Conservation (phyloP, 2,797 vertebrate genomes). For the Ispidina lecontei region DNA sequence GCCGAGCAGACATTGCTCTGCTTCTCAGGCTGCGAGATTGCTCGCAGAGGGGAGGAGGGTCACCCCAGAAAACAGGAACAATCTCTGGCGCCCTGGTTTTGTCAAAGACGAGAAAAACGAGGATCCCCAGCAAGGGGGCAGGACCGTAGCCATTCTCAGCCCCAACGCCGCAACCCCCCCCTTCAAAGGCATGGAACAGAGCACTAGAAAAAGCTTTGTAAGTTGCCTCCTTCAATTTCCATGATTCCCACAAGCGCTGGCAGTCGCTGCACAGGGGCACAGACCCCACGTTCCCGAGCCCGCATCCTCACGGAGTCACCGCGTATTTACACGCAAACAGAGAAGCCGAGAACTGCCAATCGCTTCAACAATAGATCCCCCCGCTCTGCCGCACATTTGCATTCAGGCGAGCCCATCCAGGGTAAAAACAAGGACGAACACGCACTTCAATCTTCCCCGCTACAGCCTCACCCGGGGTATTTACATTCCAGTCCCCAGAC, state of each 20-base stretch:
- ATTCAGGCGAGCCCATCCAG: not conserved
- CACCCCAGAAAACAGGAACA: not conserved
- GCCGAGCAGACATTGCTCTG: not conserved
- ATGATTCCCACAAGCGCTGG: fast-evolving
- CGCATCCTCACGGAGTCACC: not conserved
- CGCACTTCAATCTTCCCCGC: not conserved
- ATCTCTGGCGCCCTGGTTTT: not conserved
- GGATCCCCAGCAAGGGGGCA: not conserved
- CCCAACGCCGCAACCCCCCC: fast-evolving
- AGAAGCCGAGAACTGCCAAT: too few relatives aligned
- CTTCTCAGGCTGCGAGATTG: not conserved
- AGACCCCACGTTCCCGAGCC: not conserved
- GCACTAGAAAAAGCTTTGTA: not conserved
- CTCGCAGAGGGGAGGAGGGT: not conserved
- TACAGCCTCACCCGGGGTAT: not conserved
- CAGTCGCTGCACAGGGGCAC: not conserved
- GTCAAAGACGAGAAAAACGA: not conserved
- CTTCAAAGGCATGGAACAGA: not conserved
- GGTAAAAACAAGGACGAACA: not conserved
- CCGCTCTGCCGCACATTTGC: not conserved
- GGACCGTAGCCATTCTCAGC: not conserved
- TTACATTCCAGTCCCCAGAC: not conserved
- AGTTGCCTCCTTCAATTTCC: not conserved
- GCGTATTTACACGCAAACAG: not conserved
- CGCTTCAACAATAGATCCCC: not conserved